Evolutionary conservation across 2,888 invertebrate species (phyloP), one percentile per base, ranked within the genome.

Genomic region (Cyaniris semiargus): DNA sequence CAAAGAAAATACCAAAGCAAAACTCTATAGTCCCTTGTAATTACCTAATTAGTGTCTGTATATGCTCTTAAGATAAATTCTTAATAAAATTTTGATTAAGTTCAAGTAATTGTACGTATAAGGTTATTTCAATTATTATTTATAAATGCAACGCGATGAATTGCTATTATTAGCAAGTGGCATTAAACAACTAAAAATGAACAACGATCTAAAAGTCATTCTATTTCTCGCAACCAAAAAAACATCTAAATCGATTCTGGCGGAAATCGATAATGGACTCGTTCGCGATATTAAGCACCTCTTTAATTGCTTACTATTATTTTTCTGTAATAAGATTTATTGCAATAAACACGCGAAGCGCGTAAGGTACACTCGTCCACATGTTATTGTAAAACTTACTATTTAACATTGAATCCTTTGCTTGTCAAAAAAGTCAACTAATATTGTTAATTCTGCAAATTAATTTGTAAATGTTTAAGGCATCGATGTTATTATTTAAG

Each of bases 241-340:
- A 66, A 31, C 72, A 23, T 72, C 72, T 38, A 72, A 23, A 74
- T 53, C 53, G 27, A 74, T 74, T 74, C 53, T 48, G 48, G 48
- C 74, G 74, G 74, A 74, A 74, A 74, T 38, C n/a, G 10, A 71
- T 71, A 71, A 71, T 74, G 48, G 74, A 74, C 21, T 74, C 18
- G 48, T 74, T 53, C 27, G 38, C 70, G 38, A 71, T 71, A 53
- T 74, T 53, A 74, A 74, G 74, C 74, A 53, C 48, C 74, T 23
- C 21, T 74, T 74, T 74, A 27, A 27, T 74, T 74, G 27, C 23
- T 74, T 27, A 23, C 74, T 18, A 74, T 74, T 74, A 74, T 74
- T 27, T 72, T 74, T 74, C 53, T 74, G 74, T 48, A 44, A 48
- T 74, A 53, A 74, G 74, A 74, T 74, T 74, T 74, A 74, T 74